These are phyloP conservation scores for Argyra leucocephala DNA, from an alignment of 2,888 invertebrate genomes.

Conservation along the genomic window DNA sequence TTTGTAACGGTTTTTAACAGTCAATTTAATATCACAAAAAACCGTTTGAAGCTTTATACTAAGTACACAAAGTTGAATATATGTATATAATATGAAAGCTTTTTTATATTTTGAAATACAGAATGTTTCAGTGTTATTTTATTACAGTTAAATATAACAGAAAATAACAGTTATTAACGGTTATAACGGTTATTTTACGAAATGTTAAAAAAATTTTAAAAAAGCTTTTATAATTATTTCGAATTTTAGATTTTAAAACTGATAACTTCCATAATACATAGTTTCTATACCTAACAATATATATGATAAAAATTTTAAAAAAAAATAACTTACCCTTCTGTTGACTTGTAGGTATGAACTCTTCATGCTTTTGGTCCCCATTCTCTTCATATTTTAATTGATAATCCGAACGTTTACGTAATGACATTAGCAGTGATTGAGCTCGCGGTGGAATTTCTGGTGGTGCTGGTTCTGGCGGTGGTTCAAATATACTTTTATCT, in stretches of 20 bases:
- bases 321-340: conserved; percentile 29
- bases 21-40: too few relatives aligned
- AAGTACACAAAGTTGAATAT: too few relatives aligned
- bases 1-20: not conserved
- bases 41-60: too few relatives aligned
- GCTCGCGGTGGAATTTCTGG: conserved; percentile 80
- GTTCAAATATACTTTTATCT: conserved; percentile 53
- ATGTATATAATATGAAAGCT: too few relatives aligned
- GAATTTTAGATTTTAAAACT: not conserved
- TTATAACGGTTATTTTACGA: too few relatives aligned
- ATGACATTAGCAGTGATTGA: conserved; percentile 58
- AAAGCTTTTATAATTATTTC: not conserved
- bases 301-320: too few relatives aligned
- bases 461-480: conserved; percentile 76
- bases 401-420: conserved; percentile 42
- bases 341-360: conserved; percentile 42
- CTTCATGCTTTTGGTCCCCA: conserved; percentile 43
- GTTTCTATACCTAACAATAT: too few relatives aligned
- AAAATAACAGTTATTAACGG: too few relatives aligned
- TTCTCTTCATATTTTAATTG: conserved; percentile 43
- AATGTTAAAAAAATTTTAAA: not conserved
- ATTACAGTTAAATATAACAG: too few relatives aligned
- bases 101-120: too few relatives aligned
- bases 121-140: too few relatives aligned
- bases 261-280: too few relatives aligned